Evolutionary conservation across 2,888 invertebrate genomes (phyloP).

Genomic region (Tanytarsus gracilentus): DNA sequence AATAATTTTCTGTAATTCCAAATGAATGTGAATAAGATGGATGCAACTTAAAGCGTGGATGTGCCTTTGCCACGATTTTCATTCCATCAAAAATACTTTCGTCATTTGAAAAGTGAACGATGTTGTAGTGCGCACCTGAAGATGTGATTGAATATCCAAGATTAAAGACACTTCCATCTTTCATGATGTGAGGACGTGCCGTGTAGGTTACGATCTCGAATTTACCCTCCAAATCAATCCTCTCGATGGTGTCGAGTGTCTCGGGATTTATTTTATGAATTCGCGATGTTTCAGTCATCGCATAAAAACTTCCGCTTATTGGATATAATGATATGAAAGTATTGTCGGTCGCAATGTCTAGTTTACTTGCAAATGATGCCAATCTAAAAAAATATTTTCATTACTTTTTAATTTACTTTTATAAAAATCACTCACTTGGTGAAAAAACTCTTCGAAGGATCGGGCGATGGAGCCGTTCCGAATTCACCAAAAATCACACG

Average conservation of each 20-base stretch:
- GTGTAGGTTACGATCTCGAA: constrained; percentile 67
- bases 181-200: constrained; percentile 77
- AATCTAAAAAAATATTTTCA: constrained; percentile 1
- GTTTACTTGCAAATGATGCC: constrained; percentile 34
- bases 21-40: constrained; percentile 92
- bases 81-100: constrained; percentile 60
- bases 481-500: constrained; percentile 64
- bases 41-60: constrained; percentile 68
- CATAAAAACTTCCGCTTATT: constrained; percentile 77
- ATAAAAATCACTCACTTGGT: too few relatives aligned
- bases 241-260: constrained; percentile 65
- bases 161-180: constrained; percentile 55
- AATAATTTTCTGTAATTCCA: constrained; percentile 77
- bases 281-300: constrained; percentile 73
- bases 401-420: too few relatives aligned
- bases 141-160: constrained; percentile 66
- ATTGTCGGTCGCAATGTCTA: constrained; percentile 74
- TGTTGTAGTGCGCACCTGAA: constrained; percentile 57
- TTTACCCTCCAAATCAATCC: constrained; percentile 55
- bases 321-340: constrained; percentile 86
- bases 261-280: constrained; percentile 71
- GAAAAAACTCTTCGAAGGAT: constrained; percentile 64
- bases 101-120: constrained; percentile 57
- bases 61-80: constrained; percentile 58
- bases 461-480: constrained; percentile 64